Conservation (phyloP, 2,113 vertebrate species). For the Aldabrachelys gigantea region DNA sequence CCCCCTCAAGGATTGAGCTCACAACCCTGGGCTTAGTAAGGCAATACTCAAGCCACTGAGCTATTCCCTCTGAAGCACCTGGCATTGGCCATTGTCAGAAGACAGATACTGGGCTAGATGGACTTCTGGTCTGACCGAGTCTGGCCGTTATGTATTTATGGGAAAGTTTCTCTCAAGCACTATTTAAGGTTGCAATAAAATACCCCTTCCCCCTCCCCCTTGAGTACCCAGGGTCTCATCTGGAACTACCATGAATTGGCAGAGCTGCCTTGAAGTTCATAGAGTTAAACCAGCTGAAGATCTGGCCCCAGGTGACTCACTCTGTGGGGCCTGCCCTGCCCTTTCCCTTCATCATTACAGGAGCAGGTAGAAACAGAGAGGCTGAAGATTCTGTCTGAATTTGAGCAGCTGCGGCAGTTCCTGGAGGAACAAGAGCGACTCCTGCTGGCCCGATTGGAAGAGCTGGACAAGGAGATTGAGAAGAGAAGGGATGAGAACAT, state of each 20-base stretch:
- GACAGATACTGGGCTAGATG: too few species aligned
- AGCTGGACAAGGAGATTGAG: constrained; percentile 43
- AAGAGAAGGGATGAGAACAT: constrained; percentile 49
- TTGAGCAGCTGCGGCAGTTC: constrained; percentile 64
- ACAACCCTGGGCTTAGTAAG: too few species aligned
- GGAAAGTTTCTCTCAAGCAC: neutral
- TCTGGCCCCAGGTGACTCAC: neutral
- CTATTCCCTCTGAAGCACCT: too few species aligned
- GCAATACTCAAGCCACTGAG: too few species aligned
- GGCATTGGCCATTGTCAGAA: too few species aligned
- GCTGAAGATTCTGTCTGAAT: constrained; percentile 37
- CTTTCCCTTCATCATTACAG: neutral
- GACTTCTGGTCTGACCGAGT: too few species aligned
- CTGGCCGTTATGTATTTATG: too few species aligned
- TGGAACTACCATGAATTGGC: neutral
- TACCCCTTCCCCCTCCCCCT: neutral
- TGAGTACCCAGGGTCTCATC: neutral
- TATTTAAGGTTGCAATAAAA: neutral
- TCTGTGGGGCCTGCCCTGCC: too few species aligned
- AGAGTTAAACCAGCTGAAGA: neutral
- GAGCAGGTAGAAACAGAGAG: constrained; percentile 33
- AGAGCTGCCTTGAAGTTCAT: neutral
- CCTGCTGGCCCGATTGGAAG: constrained; percentile 50
- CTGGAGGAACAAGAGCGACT: constrained; percentile 62
- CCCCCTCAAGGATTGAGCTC: too few species aligned